These are phyloP conservation scores for Sphenodon punctatus DNA, from an alignment of 2,797 vertebrate genomes.

Conservation along the genomic window DNA sequence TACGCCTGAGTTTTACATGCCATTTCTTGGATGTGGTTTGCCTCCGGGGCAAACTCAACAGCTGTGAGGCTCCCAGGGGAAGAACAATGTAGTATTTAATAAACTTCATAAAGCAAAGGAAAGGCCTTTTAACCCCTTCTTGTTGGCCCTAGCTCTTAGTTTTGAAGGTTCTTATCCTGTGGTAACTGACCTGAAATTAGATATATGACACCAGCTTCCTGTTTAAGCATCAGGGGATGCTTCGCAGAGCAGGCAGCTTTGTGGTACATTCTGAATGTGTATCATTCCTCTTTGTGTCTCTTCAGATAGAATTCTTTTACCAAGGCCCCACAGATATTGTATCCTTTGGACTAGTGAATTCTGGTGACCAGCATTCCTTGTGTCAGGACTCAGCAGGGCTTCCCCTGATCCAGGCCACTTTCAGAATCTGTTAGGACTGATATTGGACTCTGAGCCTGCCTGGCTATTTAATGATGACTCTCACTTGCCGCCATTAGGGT, in stretches of 20 bases:
- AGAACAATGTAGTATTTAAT: conserved; percentile 56
- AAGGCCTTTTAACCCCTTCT: conserved; percentile 55
- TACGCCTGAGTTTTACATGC: conserved; percentile 48
- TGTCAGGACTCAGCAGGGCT: too few relatives aligned
- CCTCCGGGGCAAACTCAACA: conserved; percentile 48
- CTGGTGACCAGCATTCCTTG: too few relatives aligned
- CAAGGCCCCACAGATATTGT: too few relatives aligned
- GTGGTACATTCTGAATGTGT: background rate
- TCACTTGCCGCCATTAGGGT: too few relatives aligned
- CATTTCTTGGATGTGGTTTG: conserved; percentile 68
- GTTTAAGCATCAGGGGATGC: background rate
- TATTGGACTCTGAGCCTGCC: too few relatives aligned
- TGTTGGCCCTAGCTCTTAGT: background rate
- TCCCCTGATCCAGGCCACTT: too few relatives aligned
- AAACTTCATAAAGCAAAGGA: background rate
- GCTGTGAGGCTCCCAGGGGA: conserved; percentile 58
- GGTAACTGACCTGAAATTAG: accelerated
- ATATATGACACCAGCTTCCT: accelerated
- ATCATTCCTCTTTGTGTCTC: too few relatives aligned
- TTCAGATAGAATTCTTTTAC: too few relatives aligned
- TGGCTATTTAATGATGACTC: too few relatives aligned
- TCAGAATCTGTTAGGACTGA: too few relatives aligned
- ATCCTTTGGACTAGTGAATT: too few relatives aligned
- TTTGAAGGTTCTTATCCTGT: background rate
- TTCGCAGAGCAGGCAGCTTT: background rate